Evolutionary conservation across 2,888 invertebrate genomes (phyloP).

Genomic region (Omphaloscelis lunosa): DNA sequence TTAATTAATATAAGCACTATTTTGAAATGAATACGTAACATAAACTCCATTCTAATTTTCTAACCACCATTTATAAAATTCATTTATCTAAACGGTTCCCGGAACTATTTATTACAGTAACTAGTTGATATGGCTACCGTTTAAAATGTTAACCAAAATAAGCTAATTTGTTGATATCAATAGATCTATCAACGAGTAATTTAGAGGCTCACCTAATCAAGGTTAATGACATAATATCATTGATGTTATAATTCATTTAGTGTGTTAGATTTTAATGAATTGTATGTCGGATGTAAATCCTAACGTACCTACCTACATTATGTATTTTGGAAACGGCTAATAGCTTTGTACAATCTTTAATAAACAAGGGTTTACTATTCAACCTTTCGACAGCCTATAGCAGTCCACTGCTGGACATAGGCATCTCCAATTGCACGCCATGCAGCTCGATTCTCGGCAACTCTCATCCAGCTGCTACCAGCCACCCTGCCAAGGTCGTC

Average conservation of each 20-base stretch:
- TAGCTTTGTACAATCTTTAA: background rate
- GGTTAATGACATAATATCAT: slow-evolving; percentile 22
- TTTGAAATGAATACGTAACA: background rate
- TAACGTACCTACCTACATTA: background rate
- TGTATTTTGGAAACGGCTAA: background rate
- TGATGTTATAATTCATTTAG: slow-evolving; percentile 19
- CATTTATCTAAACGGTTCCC: slow-evolving; percentile 7
- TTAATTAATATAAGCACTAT: background rate
- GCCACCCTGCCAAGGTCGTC: too few species aligned
- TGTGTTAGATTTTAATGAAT: slow-evolving; percentile 7
- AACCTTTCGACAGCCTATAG: background rate
- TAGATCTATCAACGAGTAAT: slow-evolving; percentile 24
- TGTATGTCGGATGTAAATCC: slow-evolving; percentile 15
- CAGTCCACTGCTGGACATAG: too few species aligned
- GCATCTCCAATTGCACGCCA: too few species aligned
- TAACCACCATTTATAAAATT: background rate
- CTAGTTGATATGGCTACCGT: background rate
- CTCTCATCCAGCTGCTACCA: too few species aligned
- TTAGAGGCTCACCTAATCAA: slow-evolving; percentile 37
- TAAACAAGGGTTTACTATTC: too few species aligned
- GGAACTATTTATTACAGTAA: background rate
- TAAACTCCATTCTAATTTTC: slow-evolving; percentile 7
- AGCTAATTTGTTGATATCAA: slow-evolving; percentile 26
- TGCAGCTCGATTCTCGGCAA: too few species aligned
- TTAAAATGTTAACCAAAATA: slow-evolving; percentile 23